Evolutionary conservation across 2,797 vertebrate genomes (phyloP).

Genomic region (Macropodus opercularis): DNA sequence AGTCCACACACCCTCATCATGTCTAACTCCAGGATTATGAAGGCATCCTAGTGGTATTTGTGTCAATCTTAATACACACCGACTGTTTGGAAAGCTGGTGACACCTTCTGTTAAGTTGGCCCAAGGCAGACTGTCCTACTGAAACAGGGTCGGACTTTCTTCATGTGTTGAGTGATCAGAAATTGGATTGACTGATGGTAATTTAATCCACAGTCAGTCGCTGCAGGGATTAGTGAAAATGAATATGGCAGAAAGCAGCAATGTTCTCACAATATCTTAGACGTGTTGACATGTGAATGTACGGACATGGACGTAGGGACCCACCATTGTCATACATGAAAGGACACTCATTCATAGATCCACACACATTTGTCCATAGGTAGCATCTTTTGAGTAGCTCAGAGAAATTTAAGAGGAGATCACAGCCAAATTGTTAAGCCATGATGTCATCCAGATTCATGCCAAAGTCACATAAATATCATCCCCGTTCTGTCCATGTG

Average conservation of each 20-base stretch:
- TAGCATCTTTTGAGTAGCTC: constrained; percentile 17
- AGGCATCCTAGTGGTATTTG: not conserved
- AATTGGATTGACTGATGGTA: constrained; percentile 63
- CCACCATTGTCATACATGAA: constrained; percentile 8
- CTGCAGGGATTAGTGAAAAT: constrained; percentile 63
- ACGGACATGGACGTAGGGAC: constrained; percentile 20
- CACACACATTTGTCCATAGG: constrained; percentile 8
- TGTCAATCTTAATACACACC: constrained; percentile 32
- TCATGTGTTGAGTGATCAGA: constrained; percentile 62
- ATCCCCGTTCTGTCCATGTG: not conserved
- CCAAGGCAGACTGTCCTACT: constrained; percentile 32
- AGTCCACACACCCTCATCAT: not conserved
- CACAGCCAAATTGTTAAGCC: constrained; percentile 18
- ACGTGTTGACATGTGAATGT: constrained; percentile 63
- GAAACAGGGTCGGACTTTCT: constrained; percentile 50
- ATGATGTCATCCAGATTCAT: constrained; percentile 41
- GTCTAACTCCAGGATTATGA: not conserved
- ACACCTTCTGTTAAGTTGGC: constrained; percentile 70
- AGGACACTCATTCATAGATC: not conserved
- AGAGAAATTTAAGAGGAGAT: constrained; percentile 26
- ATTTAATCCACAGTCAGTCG: constrained; percentile 61
- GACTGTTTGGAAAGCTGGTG: constrained; percentile 58
- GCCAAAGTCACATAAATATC: not conserved
- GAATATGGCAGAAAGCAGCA: constrained; percentile 58
- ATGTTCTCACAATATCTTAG: constrained; percentile 62